Base-by-base conservation (phyloP, 2,888 invertebrate species). In the Ommatoiulus sabulosus region DNA sequence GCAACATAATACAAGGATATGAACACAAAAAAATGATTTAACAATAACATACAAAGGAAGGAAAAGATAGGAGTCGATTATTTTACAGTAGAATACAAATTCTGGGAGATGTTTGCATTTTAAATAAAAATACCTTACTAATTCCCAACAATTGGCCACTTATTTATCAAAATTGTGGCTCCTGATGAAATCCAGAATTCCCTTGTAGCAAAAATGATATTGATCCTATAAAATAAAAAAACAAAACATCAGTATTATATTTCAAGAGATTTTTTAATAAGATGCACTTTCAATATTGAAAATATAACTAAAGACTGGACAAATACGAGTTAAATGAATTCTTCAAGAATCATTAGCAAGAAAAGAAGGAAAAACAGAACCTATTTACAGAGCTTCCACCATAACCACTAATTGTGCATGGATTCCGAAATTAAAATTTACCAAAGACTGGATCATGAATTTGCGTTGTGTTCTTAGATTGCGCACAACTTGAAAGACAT, bases 131-230 rank as follows among this genome's bases (percentile, higher is more conserved):
- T 63, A 63, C 63, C 63, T 63, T 63, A 63, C 20, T 63, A 5
- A 63, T 63, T 63, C 20, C 63, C 63, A 20, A 20, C 20, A 63
- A 20, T 3, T 63, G n/a, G n/a, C n/a, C 63, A 63, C 52, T 87
- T 87, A 87, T 17, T 87, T 44, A 52, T 87, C 87, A 44, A 87
- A 87, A 15, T 48, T 15, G 46, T 52, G 87, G 35, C 15, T 87
- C 44, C 72, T 57, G 24, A 72, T 46, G 63, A 91, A 91, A 86
- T 91, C 91, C 72, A 91, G 95, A 93, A 97, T 96, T 93, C 97
- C 97, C 94, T 97, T 96, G 94, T 97, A 96, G 91, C 97, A 94
- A 94, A 97, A 97, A 94, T 97, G 97, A 93, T 97, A 97, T 94
- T 97, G 97, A 93, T 96, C 95, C 97, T 97, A 94, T 48, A 35